phyloP scores from a whole-genome alignment of 35 echinoderm and acorn worm species.

The Acanthaster planci region DNA sequence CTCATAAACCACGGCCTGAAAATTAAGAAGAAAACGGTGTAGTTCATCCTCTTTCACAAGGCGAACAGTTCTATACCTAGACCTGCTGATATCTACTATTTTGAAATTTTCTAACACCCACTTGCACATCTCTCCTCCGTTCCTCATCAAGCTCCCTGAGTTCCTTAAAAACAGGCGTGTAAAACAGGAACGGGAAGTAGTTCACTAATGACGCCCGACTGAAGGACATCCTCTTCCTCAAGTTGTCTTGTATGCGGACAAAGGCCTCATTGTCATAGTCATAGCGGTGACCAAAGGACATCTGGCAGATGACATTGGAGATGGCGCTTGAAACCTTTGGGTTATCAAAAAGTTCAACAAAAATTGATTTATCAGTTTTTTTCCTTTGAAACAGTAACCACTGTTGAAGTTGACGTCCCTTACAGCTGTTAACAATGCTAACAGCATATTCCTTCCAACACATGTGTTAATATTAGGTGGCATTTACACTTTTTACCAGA shows the following conservation, averaged over 20 bases:
- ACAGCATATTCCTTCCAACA: too few relatives aligned
- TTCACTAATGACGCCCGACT: background rate
- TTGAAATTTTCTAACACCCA: background rate
- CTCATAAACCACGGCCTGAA: conserved; percentile 12
- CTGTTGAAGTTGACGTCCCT: too few relatives aligned
- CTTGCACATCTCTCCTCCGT: background rate
- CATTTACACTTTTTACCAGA: background rate
- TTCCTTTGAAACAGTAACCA: too few relatives aligned
- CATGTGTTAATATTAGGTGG: too few relatives aligned
- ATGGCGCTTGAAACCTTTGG: conserved; percentile 32
- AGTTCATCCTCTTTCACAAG: background rate
- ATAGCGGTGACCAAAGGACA: conserved; percentile 41
- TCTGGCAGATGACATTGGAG: conserved; percentile 50
- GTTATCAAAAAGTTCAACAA: background rate
- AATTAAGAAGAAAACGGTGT: background rate
- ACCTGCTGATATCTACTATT: too few relatives aligned
- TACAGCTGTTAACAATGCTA: too few relatives aligned
- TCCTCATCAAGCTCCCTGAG: background rate
- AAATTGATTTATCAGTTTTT: too few relatives aligned
- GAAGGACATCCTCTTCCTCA: background rate
- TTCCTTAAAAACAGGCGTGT: conserved; percentile 4
- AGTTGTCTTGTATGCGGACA: background rate
- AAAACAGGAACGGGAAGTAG: background rate
- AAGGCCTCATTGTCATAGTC: conserved; percentile 23
- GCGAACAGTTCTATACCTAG: too few relatives aligned